Evolutionary conservation across 2,113 vertebrate genomes (phyloP).

Genomic region (Benitochromis conjunctus): DNA sequence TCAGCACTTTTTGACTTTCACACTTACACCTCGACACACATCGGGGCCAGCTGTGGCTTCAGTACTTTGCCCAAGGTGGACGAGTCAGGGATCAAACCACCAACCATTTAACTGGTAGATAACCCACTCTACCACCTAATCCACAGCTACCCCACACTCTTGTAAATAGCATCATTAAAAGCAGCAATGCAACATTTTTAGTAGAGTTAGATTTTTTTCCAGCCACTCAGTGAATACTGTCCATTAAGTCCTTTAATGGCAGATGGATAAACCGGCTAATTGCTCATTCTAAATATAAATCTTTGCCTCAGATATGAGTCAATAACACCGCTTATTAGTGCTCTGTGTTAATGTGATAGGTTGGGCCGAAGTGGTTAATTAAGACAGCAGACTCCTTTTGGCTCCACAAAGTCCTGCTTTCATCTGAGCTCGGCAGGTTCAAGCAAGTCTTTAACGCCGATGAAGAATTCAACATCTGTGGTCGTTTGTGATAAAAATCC

Average conservation of each 20-base stretch:
- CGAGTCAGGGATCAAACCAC: not conserved
- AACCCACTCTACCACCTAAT: not conserved
- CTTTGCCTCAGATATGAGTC: not conserved
- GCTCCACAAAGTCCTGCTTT: constrained; percentile 16
- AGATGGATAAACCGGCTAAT: not conserved
- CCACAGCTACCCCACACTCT: not conserved
- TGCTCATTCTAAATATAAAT: not conserved
- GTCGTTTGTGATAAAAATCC: not conserved
- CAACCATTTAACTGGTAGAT: not conserved
- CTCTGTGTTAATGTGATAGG: constrained; percentile 7
- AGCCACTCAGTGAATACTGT: not conserved
- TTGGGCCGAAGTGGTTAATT: constrained; percentile 16
- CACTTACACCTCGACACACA: not conserved
- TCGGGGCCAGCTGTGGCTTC: not conserved
- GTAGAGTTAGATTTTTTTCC: not conserved
- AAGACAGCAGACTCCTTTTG: constrained; percentile 18
- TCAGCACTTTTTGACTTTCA: not conserved
- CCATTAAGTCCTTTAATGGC: not conserved
- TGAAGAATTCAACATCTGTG: not conserved
- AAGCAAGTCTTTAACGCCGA: constrained; percentile 11
- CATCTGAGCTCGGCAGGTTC: constrained; percentile 45
- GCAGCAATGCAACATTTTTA: not conserved
- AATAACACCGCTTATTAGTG: not conserved
- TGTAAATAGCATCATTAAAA: not conserved
- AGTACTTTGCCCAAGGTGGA: not conserved